Percentiles rank a stretch among this genome's conserved stretches.
These are phyloP conservation scores for Ricordea florida DNA, from an alignment of 92 coral and sea anemone genomes.

Conservation along the genomic window DNA sequence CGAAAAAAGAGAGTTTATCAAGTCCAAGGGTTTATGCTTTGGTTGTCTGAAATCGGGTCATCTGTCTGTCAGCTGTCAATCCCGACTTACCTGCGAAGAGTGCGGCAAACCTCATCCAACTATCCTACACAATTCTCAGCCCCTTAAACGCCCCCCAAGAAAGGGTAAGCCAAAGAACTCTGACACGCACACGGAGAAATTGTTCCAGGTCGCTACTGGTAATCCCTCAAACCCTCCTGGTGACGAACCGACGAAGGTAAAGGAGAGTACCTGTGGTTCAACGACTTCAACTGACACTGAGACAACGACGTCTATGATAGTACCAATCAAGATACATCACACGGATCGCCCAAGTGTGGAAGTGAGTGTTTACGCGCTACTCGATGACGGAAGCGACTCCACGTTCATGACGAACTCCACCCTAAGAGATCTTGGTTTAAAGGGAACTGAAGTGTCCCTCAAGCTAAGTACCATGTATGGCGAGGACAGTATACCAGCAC, in stretches of 20 bases:
- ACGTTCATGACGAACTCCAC: constrained; percentile 51
- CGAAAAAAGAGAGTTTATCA: no score
- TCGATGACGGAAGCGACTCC: constrained; percentile 66
- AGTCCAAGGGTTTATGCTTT: no score
- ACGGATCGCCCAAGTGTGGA: constrained; percentile 36
- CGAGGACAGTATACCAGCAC: constrained; percentile 19
- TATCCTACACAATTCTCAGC: no score
- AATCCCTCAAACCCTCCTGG: no score
- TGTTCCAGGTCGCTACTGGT: not conserved
- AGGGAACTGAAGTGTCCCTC: constrained; percentile 34
- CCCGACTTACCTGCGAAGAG: no score
- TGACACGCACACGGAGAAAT: not conserved
- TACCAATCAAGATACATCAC: constrained; percentile 51
- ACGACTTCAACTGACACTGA: not conserved
- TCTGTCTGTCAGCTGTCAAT: no score
- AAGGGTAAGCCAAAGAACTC: not conserved
- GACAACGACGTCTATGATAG: no score
- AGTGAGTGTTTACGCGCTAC: constrained; percentile 46
- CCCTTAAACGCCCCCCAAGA: not conserved
- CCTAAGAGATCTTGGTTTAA: constrained; percentile 53
- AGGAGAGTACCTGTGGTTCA: not conserved
- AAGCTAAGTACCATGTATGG: constrained; percentile 68
- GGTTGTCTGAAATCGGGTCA: no score
- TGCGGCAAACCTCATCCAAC: no score
- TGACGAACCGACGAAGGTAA: not conserved